Conservation (phyloP, 2,888 invertebrate genomes). For the Leucoma salicis region DNA sequence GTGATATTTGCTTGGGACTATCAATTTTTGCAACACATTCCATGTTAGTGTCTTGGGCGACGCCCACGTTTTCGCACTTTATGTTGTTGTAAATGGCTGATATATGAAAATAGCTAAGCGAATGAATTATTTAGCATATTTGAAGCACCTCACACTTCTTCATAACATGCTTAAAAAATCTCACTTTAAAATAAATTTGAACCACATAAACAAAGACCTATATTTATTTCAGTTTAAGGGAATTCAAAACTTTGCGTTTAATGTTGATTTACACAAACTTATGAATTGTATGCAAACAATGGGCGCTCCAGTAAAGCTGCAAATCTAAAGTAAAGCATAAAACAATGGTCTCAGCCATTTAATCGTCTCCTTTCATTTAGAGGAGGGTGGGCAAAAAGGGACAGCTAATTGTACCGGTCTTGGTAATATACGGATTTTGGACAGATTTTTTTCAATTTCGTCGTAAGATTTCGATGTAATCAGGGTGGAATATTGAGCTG, state of each 20-base stretch:
- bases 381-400: constrained; percentile 13
- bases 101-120: too few relatives aligned
- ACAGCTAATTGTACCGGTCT: constrained; percentile 43
- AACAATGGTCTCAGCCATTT: constrained; percentile 45
- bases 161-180: too few relatives aligned
- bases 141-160: too few relatives aligned
- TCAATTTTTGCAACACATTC: too few relatives aligned
- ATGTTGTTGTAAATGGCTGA: too few relatives aligned
- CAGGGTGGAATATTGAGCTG: constrained; percentile 25
- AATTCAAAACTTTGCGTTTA: constrained; percentile 28
- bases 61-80: too few relatives aligned
- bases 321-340: constrained; percentile 29
- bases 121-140: too few relatives aligned
- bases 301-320: constrained; percentile 20
- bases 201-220: constrained; percentile 29
- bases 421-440: constrained; percentile 28
- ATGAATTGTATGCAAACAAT: constrained; percentile 19
- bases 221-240: constrained; percentile 24
- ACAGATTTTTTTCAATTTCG: constrained; percentile 27
- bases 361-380: constrained; percentile 34
- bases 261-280: constrained; percentile 36
- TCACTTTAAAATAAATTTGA: too few relatives aligned
- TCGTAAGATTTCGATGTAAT: constrained; percentile 23
- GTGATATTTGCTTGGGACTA: too few relatives aligned
- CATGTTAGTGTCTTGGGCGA: too few relatives aligned